Evolutionary conservation across 2,113 vertebrate genomes (phyloP).

Genomic region (Hippocampus abdominalis): DNA sequence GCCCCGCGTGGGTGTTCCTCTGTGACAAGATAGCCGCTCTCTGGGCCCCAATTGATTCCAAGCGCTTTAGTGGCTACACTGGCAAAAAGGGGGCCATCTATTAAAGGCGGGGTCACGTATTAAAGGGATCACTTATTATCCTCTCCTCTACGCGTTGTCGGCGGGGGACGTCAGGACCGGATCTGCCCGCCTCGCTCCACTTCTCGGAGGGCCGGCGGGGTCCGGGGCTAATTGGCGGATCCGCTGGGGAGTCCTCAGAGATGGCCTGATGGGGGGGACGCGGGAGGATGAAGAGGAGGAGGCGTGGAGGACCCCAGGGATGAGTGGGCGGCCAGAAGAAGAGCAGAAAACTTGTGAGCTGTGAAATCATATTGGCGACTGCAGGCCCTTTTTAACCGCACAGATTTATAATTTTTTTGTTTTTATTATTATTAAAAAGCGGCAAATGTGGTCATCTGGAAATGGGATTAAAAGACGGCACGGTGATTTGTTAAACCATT

Average conservation of each 20-base stretch:
- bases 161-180: neutral
- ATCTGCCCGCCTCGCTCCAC: neutral
- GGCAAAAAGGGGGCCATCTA: neutral
- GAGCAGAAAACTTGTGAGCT: neutral
- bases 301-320: neutral
- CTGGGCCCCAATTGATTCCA: neutral
- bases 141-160: neutral
- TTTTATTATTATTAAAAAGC: neutral
- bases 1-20: neutral
- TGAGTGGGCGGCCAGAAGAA: neutral
- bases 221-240: neutral
- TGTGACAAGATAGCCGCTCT: neutral
- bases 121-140: neutral
- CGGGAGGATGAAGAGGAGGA: neutral
- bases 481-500: neutral
- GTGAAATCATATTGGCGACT: neutral
- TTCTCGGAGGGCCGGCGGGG: neutral
- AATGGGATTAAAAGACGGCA: neutral
- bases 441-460: neutral
- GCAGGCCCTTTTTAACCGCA: neutral
- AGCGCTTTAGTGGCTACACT: neutral
- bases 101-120: neutral
- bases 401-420: neutral
- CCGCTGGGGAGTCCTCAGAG: conserved; percentile 3
- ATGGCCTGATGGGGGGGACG: neutral